Base-by-base conservation (phyloP, 2,888 invertebrate genomes). In the Eucriotettix oculatus region DNA sequence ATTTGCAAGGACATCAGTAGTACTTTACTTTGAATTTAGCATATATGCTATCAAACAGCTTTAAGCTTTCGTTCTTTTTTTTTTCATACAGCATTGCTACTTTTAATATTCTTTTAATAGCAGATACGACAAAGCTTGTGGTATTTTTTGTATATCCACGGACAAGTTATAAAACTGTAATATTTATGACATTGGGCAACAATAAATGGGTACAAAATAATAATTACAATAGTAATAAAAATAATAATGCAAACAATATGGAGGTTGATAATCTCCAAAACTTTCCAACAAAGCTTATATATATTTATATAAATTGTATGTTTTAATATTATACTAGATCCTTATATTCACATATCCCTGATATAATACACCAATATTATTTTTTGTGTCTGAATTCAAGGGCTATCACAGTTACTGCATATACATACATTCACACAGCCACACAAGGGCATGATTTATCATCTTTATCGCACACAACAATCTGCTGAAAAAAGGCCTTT, bases 381-480 rank as follows among this genome's bases (percentile, higher is more conserved):
- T 54, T 57, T 54, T 58, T 61, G 44, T 59, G n/a, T 48, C 48
- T 53, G 42, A 53, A 40, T 16, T 58, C 12, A 52, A 57, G 44
- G 63, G 62, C 63, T 64, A 64, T 64, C 64, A 64, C 64, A 64
- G 64, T 61, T 60, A 63, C 62, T 60, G 60, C 64, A 62, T 61
- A 60, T 60, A 59, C 57, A 57, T 56, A 59, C 59, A 59, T 42
- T 48, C 57, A 58, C 48, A 58, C 56, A 56, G 44, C 52, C 58
- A 48, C 14, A 48, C 16, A 12, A 17, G 17, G 29, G 17, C 54
- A 17, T 17, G 16, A 14, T 54, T 16, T 54, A 10, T 16, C 54
- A 54, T 14, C 54, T 54, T 29, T 29, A 29, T 29, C 29, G 54
- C 16, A 54, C 40, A 54, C 40, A 17, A 54, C 14, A n/a, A 54